Evolutionary conservation across 2,113 vertebrate species (phyloP).

Genomic region (Cephalopterus ornatus): DNA sequence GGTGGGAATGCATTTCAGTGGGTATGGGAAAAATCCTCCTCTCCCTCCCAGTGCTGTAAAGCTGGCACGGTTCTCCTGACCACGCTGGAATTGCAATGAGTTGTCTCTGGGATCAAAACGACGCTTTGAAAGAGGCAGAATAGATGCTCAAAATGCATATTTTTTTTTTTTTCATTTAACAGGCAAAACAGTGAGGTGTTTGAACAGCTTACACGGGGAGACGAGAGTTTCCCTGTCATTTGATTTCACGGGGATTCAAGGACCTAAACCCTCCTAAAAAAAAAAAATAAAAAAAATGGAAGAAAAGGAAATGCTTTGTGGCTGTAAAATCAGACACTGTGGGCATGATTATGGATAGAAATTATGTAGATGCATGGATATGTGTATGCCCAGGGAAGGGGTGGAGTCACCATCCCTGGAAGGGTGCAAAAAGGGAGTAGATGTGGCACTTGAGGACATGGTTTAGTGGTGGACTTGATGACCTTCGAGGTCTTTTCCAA

Average conservation of each 20-base stretch:
- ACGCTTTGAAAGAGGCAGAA: not conserved
- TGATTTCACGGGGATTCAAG: not conserved
- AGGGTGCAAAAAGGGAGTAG: not conserved
- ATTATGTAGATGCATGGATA: not conserved
- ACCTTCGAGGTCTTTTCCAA: not conserved
- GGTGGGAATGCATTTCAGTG: not conserved
- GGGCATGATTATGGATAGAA: not conserved
- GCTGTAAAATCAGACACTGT: not conserved
- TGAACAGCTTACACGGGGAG: not conserved
- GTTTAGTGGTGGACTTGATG: not conserved
- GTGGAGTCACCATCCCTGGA: not conserved
- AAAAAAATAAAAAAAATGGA: not conserved
- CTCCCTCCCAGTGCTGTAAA: not conserved
- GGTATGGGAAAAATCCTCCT: not conserved
- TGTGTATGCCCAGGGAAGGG: not conserved
- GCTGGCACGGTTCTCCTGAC: not conserved
- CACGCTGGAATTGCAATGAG: not conserved
- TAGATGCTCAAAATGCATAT: not conserved
- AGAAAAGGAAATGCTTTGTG: not conserved
- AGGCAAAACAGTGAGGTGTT: not conserved
- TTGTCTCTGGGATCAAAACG: not conserved
- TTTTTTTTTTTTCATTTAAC: not conserved
- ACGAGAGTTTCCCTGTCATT: not conserved
- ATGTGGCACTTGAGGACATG: not conserved
- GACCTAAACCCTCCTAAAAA: not conserved